Evolutionary conservation across 2,113 vertebrate species (phyloP).

Genomic region (Dunckerocampus dactyliophorus): DNA sequence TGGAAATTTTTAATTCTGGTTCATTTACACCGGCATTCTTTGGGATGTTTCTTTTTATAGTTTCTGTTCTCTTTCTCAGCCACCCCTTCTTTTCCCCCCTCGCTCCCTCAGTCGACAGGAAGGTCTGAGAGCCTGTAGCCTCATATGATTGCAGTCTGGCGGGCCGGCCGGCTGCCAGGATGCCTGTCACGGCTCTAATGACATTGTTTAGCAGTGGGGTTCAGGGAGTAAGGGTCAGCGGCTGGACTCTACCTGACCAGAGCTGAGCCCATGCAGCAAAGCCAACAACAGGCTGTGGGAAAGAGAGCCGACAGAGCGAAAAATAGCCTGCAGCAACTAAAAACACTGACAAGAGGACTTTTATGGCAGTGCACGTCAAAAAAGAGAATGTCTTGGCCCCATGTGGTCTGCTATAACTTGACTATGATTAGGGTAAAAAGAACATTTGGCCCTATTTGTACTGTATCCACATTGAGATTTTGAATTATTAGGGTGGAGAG

Average conservation of each 20-base stretch:
- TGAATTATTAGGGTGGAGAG: constrained; percentile 26
- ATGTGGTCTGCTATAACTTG: constrained; percentile 24
- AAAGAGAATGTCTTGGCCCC: constrained; percentile 32
- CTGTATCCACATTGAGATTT: constrained; percentile 27
- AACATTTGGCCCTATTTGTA: constrained; percentile 32
- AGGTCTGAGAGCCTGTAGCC: constrained; percentile 38
- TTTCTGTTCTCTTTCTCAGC: constrained; percentile 9
- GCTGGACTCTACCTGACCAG: constrained; percentile 61
- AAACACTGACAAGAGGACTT: constrained; percentile 35
- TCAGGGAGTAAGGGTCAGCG: constrained; percentile 54
- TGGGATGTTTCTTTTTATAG: constrained; percentile 9
- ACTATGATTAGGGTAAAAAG: constrained; percentile 29
- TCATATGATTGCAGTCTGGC: constrained; percentile 54
- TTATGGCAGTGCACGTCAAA: constrained; percentile 32
- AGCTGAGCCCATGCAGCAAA: constrained; percentile 36
- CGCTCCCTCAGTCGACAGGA: constrained; percentile 39
- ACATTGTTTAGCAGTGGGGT: constrained; percentile 70
- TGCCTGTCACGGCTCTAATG: constrained; percentile 59
- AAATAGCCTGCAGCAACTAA: constrained; percentile 18
- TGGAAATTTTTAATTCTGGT: constrained; percentile 14
- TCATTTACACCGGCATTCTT: constrained; percentile 23
- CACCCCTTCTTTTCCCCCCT: not conserved
- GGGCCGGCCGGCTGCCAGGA: constrained; percentile 40
- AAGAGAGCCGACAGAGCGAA: constrained; percentile 19
- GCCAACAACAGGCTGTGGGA: constrained; percentile 55